These are phyloP conservation scores for Montipora foliosa DNA, from an alignment of 64 coral and sea anemone species.

Conservation along the genomic window DNA sequence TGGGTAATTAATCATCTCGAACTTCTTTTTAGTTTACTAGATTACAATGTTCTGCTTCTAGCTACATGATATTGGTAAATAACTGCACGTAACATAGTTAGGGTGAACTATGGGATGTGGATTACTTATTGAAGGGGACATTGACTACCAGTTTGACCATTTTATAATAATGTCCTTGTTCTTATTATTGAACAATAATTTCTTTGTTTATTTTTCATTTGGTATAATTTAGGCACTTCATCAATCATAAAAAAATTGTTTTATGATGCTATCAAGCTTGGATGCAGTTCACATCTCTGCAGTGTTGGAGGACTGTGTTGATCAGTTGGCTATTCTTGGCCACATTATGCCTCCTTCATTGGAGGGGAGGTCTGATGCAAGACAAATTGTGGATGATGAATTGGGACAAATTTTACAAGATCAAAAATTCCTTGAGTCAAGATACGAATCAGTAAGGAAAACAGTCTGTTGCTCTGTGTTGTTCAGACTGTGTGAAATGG, in stretches of 20 bases:
- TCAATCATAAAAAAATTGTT: neutral
- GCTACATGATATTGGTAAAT: too few relatives aligned
- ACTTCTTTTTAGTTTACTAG: too few relatives aligned
- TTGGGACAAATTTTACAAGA: slow-evolving; percentile 93
- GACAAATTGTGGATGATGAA: slow-evolving; percentile 95
- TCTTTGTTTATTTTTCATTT: neutral
- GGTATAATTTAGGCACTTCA: neutral
- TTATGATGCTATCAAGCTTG: slow-evolving; percentile 86
- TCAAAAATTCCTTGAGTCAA: slow-evolving; percentile 86
- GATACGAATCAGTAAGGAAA: slow-evolving; percentile 89
- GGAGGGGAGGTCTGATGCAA: slow-evolving; percentile 85
- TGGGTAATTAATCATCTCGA: too few relatives aligned
- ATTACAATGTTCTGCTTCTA: too few relatives aligned
- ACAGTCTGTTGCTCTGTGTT: neutral
- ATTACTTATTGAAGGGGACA: too few relatives aligned
- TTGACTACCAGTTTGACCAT: too few relatives aligned
- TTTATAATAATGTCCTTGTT: too few relatives aligned
- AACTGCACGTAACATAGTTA: too few relatives aligned
- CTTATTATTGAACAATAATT: neutral
- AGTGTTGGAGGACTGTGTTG: slow-evolving; percentile 93
- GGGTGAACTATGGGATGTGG: too few relatives aligned
- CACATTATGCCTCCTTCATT: slow-evolving; percentile 93
- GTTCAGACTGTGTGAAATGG: too few relatives aligned
- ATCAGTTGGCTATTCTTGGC: slow-evolving; percentile 92
- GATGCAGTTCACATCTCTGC: slow-evolving; percentile 92